A percentile compares a stretch with the other conserved stretches of the same genome.
phyloP scores from a whole-genome alignment of 2,113 vertebrate genomes.

The Scortum barcoo region DNA sequence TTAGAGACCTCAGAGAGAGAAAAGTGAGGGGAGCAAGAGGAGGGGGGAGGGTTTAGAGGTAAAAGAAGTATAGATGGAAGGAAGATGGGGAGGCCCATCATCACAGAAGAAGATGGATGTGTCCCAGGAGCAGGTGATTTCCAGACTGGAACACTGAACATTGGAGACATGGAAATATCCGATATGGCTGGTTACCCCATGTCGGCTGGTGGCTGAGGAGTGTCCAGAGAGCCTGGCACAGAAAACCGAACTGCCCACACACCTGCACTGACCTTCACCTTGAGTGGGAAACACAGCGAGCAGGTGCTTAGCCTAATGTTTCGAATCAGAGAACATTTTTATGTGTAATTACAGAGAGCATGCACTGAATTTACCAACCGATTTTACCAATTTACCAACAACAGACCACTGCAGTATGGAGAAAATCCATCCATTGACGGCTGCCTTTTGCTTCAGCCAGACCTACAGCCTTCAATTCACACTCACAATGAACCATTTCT shows the following conservation, averaged over 20 bases:
- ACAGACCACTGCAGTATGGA: not conserved
- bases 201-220: slow-evolving; percentile 49
- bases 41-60: slow-evolving; percentile 5
- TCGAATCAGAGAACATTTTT: slow-evolving; percentile 27
- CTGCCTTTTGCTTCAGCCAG: slow-evolving; percentile 3
- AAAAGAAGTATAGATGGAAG: slow-evolving; percentile 45
- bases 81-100: slow-evolving; percentile 50
- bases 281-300: slow-evolving; percentile 33
- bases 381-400: slow-evolving; percentile 31
- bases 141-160: slow-evolving; percentile 74
- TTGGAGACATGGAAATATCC: slow-evolving; percentile 70
- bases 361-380: not conserved
- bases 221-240: slow-evolving; percentile 40
- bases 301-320: slow-evolving; percentile 38
- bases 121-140: slow-evolving; percentile 66
- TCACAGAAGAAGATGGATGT: slow-evolving; percentile 61
- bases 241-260: slow-evolving; percentile 51
- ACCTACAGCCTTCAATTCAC: not conserved
- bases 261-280: slow-evolving; percentile 68
- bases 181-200: slow-evolving; percentile 60
- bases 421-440: not conserved
- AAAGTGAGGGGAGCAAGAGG: slow-evolving; percentile 1
- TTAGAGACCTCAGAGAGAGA: slow-evolving; percentile 47
- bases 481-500: slow-evolving; percentile 26
- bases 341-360: slow-evolving; percentile 25